Evolutionary conservation across 2,797 vertebrate species (phyloP).

Genomic region (Acomys russatus): DNA sequence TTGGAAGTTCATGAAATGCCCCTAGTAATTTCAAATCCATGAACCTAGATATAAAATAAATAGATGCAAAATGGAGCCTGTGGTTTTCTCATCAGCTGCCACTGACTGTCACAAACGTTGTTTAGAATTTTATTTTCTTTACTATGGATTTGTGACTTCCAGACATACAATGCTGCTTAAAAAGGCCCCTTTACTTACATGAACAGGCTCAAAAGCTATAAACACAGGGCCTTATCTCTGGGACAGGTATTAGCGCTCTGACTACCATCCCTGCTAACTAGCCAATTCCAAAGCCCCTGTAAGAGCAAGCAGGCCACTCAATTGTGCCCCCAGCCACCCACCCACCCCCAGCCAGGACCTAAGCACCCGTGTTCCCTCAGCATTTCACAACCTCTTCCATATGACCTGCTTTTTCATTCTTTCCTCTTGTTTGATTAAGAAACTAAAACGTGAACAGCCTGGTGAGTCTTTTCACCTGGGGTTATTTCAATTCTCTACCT

Average conservation of each 20-base stretch:
- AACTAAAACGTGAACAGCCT: slow-evolving; percentile 51
- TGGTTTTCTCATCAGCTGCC: slow-evolving; percentile 64
- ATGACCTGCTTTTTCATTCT: not conserved
- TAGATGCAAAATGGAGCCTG: slow-evolving; percentile 53
- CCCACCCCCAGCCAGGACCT: not conserved
- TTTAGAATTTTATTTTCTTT: slow-evolving; percentile 59
- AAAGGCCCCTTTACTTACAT: slow-evolving; percentile 49
- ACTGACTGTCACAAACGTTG: slow-evolving; percentile 22
- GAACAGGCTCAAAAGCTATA: slow-evolving; percentile 54
- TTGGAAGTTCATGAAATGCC: slow-evolving; percentile 60
- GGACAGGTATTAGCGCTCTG: slow-evolving; percentile 9
- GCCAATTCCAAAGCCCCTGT: slow-evolving; percentile 36
- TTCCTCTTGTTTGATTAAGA: slow-evolving; percentile 50
- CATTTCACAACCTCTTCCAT: not conserved
- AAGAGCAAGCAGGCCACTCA: slow-evolving; percentile 43
- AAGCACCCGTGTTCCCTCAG: not conserved
- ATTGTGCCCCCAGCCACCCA: not conserved
- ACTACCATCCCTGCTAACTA: not conserved
- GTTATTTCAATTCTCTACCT: not conserved
- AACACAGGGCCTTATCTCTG: not conserved
- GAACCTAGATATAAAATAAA: slow-evolving; percentile 40
- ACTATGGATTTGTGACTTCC: slow-evolving; percentile 64
- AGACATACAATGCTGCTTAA: slow-evolving; percentile 31
- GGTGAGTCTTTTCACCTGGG: not conserved
- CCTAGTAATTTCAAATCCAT: slow-evolving; percentile 74